Evolutionary conservation across 2,888 invertebrate genomes (phyloP), one percentile per base, ranked within the genome.

Genomic region (Cartodere bifasciata): DNA sequence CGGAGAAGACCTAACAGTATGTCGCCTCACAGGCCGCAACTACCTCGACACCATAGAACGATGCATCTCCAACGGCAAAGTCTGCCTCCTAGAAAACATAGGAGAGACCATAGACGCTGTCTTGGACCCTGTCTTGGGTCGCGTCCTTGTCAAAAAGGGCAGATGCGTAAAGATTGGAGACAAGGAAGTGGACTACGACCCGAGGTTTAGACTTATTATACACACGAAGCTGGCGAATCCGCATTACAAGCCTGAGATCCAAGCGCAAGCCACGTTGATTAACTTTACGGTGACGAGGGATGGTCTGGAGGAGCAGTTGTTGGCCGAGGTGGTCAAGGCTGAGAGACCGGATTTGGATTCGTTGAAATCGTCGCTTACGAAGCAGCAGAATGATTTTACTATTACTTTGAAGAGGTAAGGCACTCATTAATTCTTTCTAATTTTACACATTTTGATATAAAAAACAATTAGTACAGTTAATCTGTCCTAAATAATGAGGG

Each of bases 241-340:
- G 0, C 92, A 92, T 62, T 94, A 91, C 55, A 88, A 92, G 53
- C 92, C 92, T 0, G 92, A 94, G 63, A 85, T 92, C 75, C 92
- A 94, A 60, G 92, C 92, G 0, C 92, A 94, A 62, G 84, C 90
- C 4, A 92, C 92, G 1, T 68, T 94, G 10, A 91, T 94, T 38
- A 92, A 94, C 61, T 94, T 94, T 50, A 92, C 92, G 2, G 92
- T 94, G 2, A 94, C 92, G 0, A 72, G 76, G 49, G 90, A 92
- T 56, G 92, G 73, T 16, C 65, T 94, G 10, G 94, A 94, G 56
- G 92, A 94, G 49, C 94, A 94, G 55, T 62, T 94, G 9, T 59
- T 94, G 14, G 92, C 88, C 4, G 90, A 88, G 58, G 92, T 94
- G 4, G 91, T 94, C 1, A 88, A 88, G 62, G 78, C 79, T 1